A percentile compares a stretch with the other conserved stretches of the same genome.
These are phyloP conservation scores for Liodrosophila aerea DNA, from an alignment of 2,888 invertebrate species.

Conservation along the genomic window DNA sequence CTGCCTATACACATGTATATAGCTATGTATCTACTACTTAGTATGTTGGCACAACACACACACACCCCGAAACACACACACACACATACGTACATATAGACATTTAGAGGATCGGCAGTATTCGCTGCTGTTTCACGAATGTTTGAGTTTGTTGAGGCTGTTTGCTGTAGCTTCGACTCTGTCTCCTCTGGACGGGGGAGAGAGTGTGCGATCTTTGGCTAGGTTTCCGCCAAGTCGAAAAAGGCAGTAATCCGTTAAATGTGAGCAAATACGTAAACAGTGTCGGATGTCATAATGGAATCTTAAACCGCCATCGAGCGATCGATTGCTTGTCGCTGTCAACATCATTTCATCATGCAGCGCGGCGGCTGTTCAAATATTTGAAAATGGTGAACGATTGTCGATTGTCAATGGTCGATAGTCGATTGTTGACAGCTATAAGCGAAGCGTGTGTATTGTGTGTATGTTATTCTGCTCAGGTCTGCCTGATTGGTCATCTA, in stretches of 20 bases:
- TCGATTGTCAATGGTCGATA: background rate
- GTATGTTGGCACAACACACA: background rate
- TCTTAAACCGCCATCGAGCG: conserved; percentile 29
- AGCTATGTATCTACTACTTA: background rate
- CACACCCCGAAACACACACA: conserved; percentile 4
- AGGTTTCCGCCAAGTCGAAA: conserved; percentile 53
- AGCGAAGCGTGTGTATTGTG: conserved; percentile 22
- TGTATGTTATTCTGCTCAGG: background rate
- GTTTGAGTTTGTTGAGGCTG: conserved; percentile 9
- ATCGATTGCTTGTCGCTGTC: conserved; percentile 40
- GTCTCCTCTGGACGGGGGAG: background rate
- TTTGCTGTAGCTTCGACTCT: background rate
- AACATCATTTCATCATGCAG: conserved; percentile 20
- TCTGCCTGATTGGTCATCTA: conserved; percentile 33
- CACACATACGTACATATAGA: conserved; percentile 1
- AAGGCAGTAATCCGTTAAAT: conserved; percentile 82
- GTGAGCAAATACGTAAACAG: conserved; percentile 78
- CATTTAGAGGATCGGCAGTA: conserved; percentile 25
- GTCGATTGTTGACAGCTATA: conserved; percentile 16
- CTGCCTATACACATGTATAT: conserved; percentile 18
- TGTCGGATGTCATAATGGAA: conserved; percentile 74
- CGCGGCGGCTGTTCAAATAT: conserved; percentile 61
- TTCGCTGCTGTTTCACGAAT: conserved; percentile 37
- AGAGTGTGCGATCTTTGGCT: conserved; percentile 45
- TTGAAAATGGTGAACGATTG: conserved; percentile 37